Base-by-base conservation (phyloP, 2,888 invertebrate species). In the Drosophila suboccidentalis region DNA sequence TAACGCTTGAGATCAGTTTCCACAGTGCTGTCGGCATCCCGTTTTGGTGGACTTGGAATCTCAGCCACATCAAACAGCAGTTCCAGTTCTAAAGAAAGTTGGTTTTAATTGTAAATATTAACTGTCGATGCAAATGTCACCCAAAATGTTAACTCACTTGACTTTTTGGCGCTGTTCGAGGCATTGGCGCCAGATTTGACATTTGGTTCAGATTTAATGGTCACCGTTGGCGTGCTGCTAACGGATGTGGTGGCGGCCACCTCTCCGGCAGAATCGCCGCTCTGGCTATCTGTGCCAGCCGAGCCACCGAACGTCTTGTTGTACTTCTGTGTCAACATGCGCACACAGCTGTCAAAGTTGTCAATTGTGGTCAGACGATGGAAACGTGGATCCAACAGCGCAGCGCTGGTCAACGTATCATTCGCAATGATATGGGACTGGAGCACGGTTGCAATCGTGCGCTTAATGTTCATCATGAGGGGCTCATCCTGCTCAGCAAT, bases 331-430 rank as follows among this genome's bases (percentile, higher is more conserved):
- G 83, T 89, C 39, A 92, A 71, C 68, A 89, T 86, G 8, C 89
- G 82, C 1, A 91, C 63, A 53, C 86, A 89, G 36, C 73, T 82
- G 4, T 71, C 83, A 4, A 87, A 66, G 55, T 91, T 89, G 3
- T 85, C 88, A 32, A 91, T 82, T 50, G 87, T 90, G 58, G 83
- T 92, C 36, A 91, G 66, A 15, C 91, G 91, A 79, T 91, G 92
- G 84, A 92, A 92, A 55, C 92, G 87, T 4, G 92, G 92, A 81
- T 92, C 92, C 26, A 92, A 71, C 72, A 92, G 71, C n/a, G 92
- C 90, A 5, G 92, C 87, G 44, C 92, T 91, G 15, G 91, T 91
- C 59, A 92, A 60, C 38, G 90, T 87, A 46, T 90, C 85, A 65
- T 92, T 91, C 1, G 87, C 82, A 39, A 90, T 87, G 6, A 92